Percentiles rank a stretch among this genome's conserved stretches.
These are phyloP conservation scores for Indicator maculatus DNA, from an alignment of 2,113 vertebrate species.

Conservation along the genomic window DNA sequence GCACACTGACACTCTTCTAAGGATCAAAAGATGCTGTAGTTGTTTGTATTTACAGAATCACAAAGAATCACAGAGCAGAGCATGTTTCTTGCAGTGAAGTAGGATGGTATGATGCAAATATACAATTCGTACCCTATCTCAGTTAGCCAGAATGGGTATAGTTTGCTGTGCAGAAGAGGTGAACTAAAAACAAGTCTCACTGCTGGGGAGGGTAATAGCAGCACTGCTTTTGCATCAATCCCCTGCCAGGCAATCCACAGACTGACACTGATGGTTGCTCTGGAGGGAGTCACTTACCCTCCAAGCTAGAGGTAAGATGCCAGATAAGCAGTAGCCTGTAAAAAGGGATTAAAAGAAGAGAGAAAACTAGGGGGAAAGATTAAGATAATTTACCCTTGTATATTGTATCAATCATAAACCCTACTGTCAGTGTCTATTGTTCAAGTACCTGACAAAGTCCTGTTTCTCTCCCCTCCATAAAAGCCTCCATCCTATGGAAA, in stretches of 20 bases:
- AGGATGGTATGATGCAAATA: background rate
- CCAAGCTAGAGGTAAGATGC: conserved; percentile 56
- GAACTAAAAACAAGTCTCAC: conserved; percentile 35
- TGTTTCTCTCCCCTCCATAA: conserved; percentile 62
- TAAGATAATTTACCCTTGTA: conserved; percentile 24
- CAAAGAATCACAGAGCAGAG: too few relatives aligned
- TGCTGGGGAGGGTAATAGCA: conserved; percentile 50
- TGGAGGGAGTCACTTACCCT: conserved; percentile 60
- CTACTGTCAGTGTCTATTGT: conserved; percentile 57
- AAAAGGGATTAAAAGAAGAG: conserved; percentile 48
- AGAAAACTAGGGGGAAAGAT: conserved; percentile 34
- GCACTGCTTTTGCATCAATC: conserved; percentile 2
- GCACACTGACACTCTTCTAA: background rate
- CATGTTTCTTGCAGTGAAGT: background rate
- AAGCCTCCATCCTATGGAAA: conserved; percentile 62
- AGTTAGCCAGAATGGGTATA: background rate
- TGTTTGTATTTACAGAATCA: background rate
- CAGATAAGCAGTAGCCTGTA: conserved; percentile 37
- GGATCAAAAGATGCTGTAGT: background rate
- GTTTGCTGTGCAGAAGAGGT: background rate
- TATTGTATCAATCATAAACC: conserved; percentile 2
- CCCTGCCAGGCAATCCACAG: conserved; percentile 40
- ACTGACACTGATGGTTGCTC: conserved; percentile 40
- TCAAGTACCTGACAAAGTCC: conserved; percentile 67
- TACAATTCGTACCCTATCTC: background rate